Evolutionary conservation across 2,888 invertebrate species (phyloP), one percentile per base, ranked within the genome.

Genomic region (Limnephilus rhombicus): DNA sequence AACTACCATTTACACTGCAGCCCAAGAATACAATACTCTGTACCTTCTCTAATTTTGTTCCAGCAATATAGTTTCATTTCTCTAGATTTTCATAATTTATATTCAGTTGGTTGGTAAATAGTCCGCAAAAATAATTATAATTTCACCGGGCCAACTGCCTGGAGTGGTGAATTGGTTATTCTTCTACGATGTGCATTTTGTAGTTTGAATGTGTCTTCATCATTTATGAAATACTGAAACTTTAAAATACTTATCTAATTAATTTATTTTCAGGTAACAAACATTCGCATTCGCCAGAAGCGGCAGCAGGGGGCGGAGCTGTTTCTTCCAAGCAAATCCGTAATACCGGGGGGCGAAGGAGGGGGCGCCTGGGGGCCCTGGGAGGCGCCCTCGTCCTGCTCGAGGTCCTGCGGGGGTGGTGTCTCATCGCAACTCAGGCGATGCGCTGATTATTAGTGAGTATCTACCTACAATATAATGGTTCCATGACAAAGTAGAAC

Each of bases 331-430:
- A 97, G 96, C 88, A 98, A 97, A 94, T 98, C 96, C 94, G 97
- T 98, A 93, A 96, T 97, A 93, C 98, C 98, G 53, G 97, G 96
- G 34, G 97, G 97, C 5, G 97, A 97, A 94, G 97, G 97, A 13
- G 96, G 96, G 89, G 96, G 97, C 15, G 97, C 97, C 24, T 98
- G 98, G 98, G 97, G 98, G 7, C 97, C 97, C 13, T 99, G 99
- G 98, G 98, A 98, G 18, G 96, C 97, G 83, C 98, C 98, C 90
- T 97, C 98, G 45, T 97, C 97, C 91, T 99, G 99, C 95, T 99
- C 99, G 7, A 96, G 99, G 93, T 97, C 98, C 34, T 99, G 99
- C 95, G 99, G 99, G 0, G 98, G 99, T 24, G 99, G 99, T 90
- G 99, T 99, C 37, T 97, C 98, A 93, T 97, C 97, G 94, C 98